Evolutionary conservation across 2,888 invertebrate genomes (phyloP), one percentile per base, ranked within the genome.

Genomic region (Eupithecia subfuscata): DNA sequence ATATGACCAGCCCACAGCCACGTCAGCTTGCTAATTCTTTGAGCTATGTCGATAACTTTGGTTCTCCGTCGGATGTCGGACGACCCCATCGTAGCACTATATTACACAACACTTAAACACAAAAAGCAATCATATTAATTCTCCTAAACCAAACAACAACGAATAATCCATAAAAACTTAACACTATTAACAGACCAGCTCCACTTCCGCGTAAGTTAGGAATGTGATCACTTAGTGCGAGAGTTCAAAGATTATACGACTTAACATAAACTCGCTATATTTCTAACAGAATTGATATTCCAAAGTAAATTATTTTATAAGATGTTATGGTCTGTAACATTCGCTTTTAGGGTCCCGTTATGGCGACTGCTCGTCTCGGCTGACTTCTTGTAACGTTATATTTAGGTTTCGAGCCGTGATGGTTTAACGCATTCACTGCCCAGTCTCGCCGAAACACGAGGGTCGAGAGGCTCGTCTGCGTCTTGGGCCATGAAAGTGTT

Each of bases 151-250:
- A 78, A 76, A 68, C 7, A 67, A 67, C 37, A 68, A 68, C 25
- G 14, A 18, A 16, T 67, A 72, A 69, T 72, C 70, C 68, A 9
- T 22, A 34, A 14, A 78, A 79, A 83, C 80, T 86, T 89, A 91
- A 88, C 85, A 81, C 86, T 87, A 90, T 92, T 92, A 93, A 87
- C 89, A 88, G 82, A 88, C 88, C 88, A 25, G 89, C 82, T 79
- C 72, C 73, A 80, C 90, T 91, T 92, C 92, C 92, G 91, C 88
- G 89, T 89, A 86, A 83, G 87, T 88, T 78, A 79, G 82, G 84
- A 86, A 88, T 89, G 89, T 90, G 86, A 89, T 91, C 90, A 89
- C 84, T 93, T 93, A 92, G 82, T 91, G 87, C 73, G 78, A 65
- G 69, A 68, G 76, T 84, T 72, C 91, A 90, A 86, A 91, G 91